A percentile compares a stretch with the other conserved stretches of the same genome.
Evolutionary conservation across 1,140 invertebrate species (phyloP).

Genomic region (Drosophila rufa): DNA sequence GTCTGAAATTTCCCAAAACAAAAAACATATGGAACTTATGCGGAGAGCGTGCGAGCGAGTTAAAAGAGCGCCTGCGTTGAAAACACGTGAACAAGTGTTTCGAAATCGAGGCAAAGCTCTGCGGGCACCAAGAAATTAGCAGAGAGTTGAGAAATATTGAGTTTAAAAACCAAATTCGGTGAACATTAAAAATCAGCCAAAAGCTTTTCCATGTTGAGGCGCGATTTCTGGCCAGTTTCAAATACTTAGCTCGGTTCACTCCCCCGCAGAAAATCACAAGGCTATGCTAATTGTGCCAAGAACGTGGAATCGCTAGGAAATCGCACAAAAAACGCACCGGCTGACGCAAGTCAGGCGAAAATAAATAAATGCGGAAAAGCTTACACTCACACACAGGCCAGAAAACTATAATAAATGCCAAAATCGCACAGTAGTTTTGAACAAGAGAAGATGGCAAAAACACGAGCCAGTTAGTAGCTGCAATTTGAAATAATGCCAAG

Average conservation of each 20-base stretch:
- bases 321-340: slow-evolving; percentile 34
- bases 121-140: slow-evolving; percentile 15
- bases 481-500: slow-evolving; percentile 55
- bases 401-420: slow-evolving; percentile 38
- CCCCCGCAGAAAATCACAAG: slow-evolving; percentile 46
- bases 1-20: slow-evolving; percentile 77
- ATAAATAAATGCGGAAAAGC: slow-evolving; percentile 63
- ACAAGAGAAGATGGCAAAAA: slow-evolving; percentile 14
- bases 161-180: slow-evolving; percentile 10
- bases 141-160: slow-evolving; percentile 34
- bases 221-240: background rate
- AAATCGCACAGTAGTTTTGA: slow-evolving; percentile 20
- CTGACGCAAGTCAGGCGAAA: slow-evolving; percentile 60
- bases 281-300: slow-evolving; percentile 76
- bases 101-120: slow-evolving; percentile 28
- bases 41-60: slow-evolving; percentile 13
- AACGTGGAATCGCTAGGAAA: slow-evolving; percentile 38
- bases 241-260: background rate
- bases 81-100: slow-evolving; percentile 52
- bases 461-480: slow-evolving; percentile 43
- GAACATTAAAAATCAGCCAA: background rate
- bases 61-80: slow-evolving; percentile 41
- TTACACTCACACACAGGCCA: slow-evolving; percentile 6
- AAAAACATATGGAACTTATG: slow-evolving; percentile 64
- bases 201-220: slow-evolving; percentile 12